Conservation (phyloP, 1,140 invertebrate species). For the Trichoplusia ni region DNA sequence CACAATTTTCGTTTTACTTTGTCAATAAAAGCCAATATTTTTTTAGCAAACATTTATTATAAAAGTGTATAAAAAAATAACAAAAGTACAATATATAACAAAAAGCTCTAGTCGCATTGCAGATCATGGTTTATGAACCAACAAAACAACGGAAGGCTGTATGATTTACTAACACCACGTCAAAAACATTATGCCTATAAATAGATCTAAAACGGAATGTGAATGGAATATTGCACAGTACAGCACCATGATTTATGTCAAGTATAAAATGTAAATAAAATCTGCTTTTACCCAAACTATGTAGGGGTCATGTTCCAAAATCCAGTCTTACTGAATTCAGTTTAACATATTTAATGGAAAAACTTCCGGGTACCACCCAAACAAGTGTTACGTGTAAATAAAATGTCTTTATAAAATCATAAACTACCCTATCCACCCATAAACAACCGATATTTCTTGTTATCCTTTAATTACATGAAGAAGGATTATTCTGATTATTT, state of each 20-base stretch:
- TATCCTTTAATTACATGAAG: too few relatives aligned
- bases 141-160: background rate
- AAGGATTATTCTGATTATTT: too few relatives aligned
- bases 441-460: too few relatives aligned
- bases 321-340: too few relatives aligned
- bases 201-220: conserved; percentile 8
- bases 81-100: conserved; percentile 23
- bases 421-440: too few relatives aligned
- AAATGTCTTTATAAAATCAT: conserved; percentile 11
- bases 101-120: background rate
- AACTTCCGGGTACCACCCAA: too few relatives aligned
- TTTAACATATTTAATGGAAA: too few relatives aligned
- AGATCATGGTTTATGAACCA: background rate
- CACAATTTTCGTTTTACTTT: background rate
- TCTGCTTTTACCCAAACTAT: too few relatives aligned
- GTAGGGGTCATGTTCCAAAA: too few relatives aligned
- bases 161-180: background rate
- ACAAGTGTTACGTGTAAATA: too few relatives aligned
- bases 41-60: conserved; percentile 46
- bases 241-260: conserved; percentile 31
- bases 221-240: conserved; percentile 27
- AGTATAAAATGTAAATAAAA: too few relatives aligned
- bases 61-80: conserved; percentile 52
- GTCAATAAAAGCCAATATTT: conserved; percentile 14
- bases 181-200: background rate